These are phyloP conservation scores for Euwallacea fornicatus DNA, from an alignment of 1,140 invertebrate species.

Conservation along the genomic window DNA sequence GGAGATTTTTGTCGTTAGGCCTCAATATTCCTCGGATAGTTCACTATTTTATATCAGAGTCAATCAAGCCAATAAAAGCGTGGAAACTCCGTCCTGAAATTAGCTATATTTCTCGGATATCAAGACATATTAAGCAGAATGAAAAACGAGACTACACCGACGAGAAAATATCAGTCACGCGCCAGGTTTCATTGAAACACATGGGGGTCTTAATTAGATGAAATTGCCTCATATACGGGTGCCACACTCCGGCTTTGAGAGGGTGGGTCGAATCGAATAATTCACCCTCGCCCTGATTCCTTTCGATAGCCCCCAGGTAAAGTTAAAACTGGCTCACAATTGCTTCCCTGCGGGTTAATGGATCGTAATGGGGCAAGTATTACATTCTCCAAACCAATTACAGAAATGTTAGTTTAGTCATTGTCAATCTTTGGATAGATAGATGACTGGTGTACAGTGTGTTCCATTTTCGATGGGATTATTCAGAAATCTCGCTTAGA, in stretches of 20 bases:
- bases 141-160: not conserved
- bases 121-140: not conserved
- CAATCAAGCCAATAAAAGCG: no score
- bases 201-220: slow-evolving; percentile 20
- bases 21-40: no score
- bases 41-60: no score
- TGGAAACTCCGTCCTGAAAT: no score
- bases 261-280: slow-evolving; percentile 11
- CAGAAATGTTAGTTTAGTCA: no score
- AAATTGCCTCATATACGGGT: slow-evolving; percentile 22
- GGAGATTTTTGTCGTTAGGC: no score
- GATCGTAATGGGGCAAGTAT: slow-evolving; percentile 12
- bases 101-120: no score
- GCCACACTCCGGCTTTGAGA: slow-evolving; percentile 10
- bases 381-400: not conserved
- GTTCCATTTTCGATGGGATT: no score
- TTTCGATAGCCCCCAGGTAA: slow-evolving; percentile 16
- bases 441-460: no score
- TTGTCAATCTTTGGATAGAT: no score
- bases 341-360: slow-evolving; percentile 17
- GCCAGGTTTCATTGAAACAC: slow-evolving; percentile 13
- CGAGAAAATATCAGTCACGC: not conserved
- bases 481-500: no score
- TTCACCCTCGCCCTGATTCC: slow-evolving; percentile 24
- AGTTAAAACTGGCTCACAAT: slow-evolving; percentile 23